phyloP scores from a whole-genome alignment of 2,888 invertebrate genomes.

The Bedellia somnulentella region DNA sequence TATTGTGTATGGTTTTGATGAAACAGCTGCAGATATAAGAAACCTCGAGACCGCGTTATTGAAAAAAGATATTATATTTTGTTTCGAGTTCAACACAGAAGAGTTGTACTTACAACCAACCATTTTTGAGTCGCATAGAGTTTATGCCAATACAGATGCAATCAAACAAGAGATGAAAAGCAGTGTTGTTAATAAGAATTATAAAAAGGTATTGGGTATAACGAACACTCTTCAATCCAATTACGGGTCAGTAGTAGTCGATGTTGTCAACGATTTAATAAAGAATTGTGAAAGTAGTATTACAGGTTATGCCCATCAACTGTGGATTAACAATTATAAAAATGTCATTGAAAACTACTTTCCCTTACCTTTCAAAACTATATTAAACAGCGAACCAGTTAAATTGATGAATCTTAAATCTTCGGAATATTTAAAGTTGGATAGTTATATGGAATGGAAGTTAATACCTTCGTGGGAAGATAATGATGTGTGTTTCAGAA shows the following conservation, averaged over 20 bases:
- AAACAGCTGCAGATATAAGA: conserved; percentile 13
- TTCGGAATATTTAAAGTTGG: conserved; percentile 15
- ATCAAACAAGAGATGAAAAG: conserved; percentile 14
- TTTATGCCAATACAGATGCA: conserved; percentile 15
- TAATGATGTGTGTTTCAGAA: conserved; percentile 15
- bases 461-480: conserved; percentile 15
- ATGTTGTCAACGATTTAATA: conserved; percentile 14
- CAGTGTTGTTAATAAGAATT: conserved; percentile 11
- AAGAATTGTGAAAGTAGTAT: conserved; percentile 10
- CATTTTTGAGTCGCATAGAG: conserved; percentile 15
- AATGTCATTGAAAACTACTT: conserved; percentile 15
- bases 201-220: conserved; percentile 15
- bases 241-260: conserved; percentile 9
- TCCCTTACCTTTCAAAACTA: conserved; percentile 14
- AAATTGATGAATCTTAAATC: conserved; percentile 15
- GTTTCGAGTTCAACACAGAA: conserved; percentile 14
- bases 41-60: conserved; percentile 15
- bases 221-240: conserved; percentile 12
- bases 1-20: conserved; percentile 18
- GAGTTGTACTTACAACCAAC: conserved; percentile 13
- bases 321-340: conserved; percentile 14
- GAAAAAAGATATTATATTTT: conserved; percentile 13
- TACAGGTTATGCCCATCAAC: conserved; percentile 16
- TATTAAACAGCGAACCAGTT: conserved; percentile 14
- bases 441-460: conserved; percentile 15